These are phyloP conservation scores for Montipora efflorescens DNA, from an alignment of 64 coral and sea anemone genomes.

Conservation along the genomic window DNA sequence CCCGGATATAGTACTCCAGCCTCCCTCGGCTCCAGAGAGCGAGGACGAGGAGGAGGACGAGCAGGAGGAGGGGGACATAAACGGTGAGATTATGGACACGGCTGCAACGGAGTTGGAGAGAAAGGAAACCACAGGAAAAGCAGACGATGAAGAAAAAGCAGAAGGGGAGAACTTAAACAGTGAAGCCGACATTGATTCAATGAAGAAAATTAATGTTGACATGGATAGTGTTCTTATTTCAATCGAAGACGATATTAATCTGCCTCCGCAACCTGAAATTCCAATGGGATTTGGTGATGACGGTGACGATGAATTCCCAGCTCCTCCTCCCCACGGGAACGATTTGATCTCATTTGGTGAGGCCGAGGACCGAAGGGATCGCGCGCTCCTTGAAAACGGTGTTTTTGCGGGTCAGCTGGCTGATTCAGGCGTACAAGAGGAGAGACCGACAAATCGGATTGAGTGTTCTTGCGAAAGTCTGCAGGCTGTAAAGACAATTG, in stretches of 20 bases:
- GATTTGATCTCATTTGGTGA: slow-evolving; percentile 74
- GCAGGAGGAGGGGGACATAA: slow-evolving; percentile 34
- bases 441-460: not conserved
- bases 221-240: slow-evolving; percentile 57
- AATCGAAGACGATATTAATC: slow-evolving; percentile 46
- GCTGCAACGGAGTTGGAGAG: slow-evolving; percentile 61
- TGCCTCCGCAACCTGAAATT: slow-evolving; percentile 24
- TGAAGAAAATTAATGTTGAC: not conserved
- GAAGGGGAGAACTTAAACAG: not conserved
- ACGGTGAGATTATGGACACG: slow-evolving; percentile 54
- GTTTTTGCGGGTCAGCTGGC: not conserved
- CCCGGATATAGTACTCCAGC: slow-evolving; percentile 66
- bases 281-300: slow-evolving; percentile 34
- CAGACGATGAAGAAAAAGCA: slow-evolving; percentile 14
- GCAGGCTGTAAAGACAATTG: not conserved
- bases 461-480: slow-evolving; percentile 65
- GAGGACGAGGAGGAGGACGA: slow-evolving; percentile 56
- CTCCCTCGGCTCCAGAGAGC: slow-evolving; percentile 58
- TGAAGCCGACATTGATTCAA: not conserved
- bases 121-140: slow-evolving; percentile 13
- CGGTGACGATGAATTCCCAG: slow-evolving; percentile 45
- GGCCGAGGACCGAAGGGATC: slow-evolving; percentile 17
- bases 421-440: not conserved
- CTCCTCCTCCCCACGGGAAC: slow-evolving; percentile 19
- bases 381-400: slow-evolving; percentile 4